Conservation (phyloP, 2,797 vertebrate species). For the Poeciliopsis infans region DNA sequence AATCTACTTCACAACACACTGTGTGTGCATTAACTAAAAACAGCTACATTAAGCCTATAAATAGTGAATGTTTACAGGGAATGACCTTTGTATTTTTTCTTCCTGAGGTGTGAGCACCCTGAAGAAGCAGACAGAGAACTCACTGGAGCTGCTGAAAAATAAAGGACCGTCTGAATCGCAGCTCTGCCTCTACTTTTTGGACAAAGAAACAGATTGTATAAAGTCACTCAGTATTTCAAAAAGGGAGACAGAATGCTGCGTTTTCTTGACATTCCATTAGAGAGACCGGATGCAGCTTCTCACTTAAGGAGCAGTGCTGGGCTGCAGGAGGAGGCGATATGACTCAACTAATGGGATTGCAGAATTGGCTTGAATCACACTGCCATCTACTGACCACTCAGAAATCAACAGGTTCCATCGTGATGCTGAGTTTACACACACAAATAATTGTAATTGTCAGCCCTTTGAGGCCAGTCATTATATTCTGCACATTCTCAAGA, state of each 20-base stretch:
- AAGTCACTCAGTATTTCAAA: conserved; percentile 73
- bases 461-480: not conserved
- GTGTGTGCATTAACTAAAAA: conserved; percentile 29
- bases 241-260: conserved; percentile 61
- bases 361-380: conserved; percentile 60
- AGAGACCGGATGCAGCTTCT: conserved; percentile 65
- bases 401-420: conserved; percentile 36
- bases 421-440: conserved; percentile 20
- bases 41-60: conserved; percentile 33
- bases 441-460: conserved; percentile 3
- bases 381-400: conserved; percentile 74
- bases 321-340: conserved; percentile 2
- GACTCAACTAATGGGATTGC: not conserved
- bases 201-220: conserved; percentile 56
- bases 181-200: conserved; percentile 44
- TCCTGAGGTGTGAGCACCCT: conserved; percentile 26
- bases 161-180: conserved; percentile 41
- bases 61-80: conserved; percentile 20
- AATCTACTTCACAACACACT: not conserved
- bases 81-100: conserved; percentile 38
- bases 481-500: not conserved
- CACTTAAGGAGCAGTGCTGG: conserved; percentile 26
- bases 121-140: conserved; percentile 43
- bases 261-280: conserved; percentile 80
- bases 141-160: conserved; percentile 46